Base-by-base conservation (phyloP, 2,888 invertebrate genomes). In the Ophioninae sp. region DNA sequence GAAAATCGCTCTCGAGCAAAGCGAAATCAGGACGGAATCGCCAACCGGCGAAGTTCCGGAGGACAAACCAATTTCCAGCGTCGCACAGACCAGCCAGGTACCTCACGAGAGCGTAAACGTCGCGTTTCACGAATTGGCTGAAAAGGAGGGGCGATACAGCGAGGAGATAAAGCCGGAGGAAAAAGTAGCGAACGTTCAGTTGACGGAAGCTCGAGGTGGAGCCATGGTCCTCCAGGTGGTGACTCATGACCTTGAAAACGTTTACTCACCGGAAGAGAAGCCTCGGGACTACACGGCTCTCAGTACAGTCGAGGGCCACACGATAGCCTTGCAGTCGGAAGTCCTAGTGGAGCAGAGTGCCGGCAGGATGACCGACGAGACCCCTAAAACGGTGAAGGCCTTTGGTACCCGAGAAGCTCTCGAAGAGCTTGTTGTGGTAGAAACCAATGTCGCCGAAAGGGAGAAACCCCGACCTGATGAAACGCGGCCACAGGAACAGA, bases 381-480 rank as follows among this genome's bases (percentile, higher is more conserved):
- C 85, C 39, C 91, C 91, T 1, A 89, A 86, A 77, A 88, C 86
- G n/a, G 87, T 88, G 13, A 91, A 90, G 81, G 93, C 93, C 88
- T 83, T 92, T 87, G 92, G 93, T 80, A 93, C 93, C 80, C 94
- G 94, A 90, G 94, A 94, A 59, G 94, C 94, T 22, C 85, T 94
- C 65, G 93, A 94, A 82, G 94, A 95, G 90, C 93, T 92, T 13
- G 79, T 91, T 0, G 76, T 92, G 10, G 90, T 93, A 2, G 93
- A 94, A 85, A 92, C 93, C 51, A 91, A 93, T 86, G 89, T 94
- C 39, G 94, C 93, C 10, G 93, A 94, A 79, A 93, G 93, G 63
- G 91, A 93, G 82, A 92, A 93, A 88, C 93, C 94, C 0, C 92
- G 93, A 83, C 92, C 92, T 81, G 93, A 93, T 82, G 90, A 93